Percentiles rank a stretch among this genome's conserved stretches.
Evolutionary conservation across 2,888 invertebrate genomes (phyloP).

Genomic region (Parascotia fuliginaria): DNA sequence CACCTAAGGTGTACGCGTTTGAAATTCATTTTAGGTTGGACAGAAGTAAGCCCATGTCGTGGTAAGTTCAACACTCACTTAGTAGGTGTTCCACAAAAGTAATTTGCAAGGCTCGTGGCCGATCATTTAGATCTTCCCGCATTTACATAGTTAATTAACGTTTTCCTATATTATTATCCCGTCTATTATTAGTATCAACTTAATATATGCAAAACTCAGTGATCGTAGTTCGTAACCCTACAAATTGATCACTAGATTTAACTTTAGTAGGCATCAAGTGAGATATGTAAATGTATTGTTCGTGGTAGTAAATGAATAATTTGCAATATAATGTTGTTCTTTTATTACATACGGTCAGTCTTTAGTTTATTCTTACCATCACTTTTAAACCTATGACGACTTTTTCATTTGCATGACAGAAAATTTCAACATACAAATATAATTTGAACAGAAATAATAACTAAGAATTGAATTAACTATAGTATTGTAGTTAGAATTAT

Average conservation of each 20-base stretch:
- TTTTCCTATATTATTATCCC: conserved; percentile 60
- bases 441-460: too few species aligned
- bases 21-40: conserved; percentile 52
- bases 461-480: too few species aligned
- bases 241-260: conserved; percentile 14
- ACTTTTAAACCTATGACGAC: too few species aligned
- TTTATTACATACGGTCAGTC: too few species aligned
- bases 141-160: conserved; percentile 73
- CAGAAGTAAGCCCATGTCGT: conserved; percentile 53
- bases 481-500: too few species aligned
- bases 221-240: conserved; percentile 13
- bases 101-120: conserved; percentile 67
- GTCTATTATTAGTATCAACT: conserved; percentile 32
- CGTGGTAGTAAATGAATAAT: too few species aligned
- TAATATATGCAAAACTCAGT: conserved; percentile 27
- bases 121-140: conserved; percentile 66
- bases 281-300: too few species aligned
- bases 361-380: too few species aligned
- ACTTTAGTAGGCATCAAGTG: conserved; percentile 9
- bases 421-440: too few species aligned
- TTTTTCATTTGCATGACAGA: too few species aligned
- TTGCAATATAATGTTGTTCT: too few species aligned
- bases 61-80: conserved; percentile 68
- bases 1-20: conserved; percentile 19
- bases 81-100: conserved; percentile 72